phyloP scores from a whole-genome alignment of 2,888 invertebrate species.

The Allophyes oxyacanthae region DNA sequence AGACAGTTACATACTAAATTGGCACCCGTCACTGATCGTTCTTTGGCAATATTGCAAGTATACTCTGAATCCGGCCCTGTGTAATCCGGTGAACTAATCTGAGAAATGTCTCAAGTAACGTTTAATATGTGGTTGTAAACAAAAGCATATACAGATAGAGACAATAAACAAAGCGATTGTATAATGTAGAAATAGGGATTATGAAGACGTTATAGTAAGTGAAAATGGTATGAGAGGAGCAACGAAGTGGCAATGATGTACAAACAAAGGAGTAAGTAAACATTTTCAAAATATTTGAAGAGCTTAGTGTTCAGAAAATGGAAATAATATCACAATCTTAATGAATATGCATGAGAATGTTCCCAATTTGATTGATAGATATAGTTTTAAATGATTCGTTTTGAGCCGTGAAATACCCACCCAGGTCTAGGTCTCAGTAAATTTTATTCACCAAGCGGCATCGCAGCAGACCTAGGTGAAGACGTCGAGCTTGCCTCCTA shows the following conservation, averaged over 20 bases:
- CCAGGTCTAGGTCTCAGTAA: too few species aligned
- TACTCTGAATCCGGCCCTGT: slow-evolving; percentile 33
- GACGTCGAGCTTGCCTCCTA: too few species aligned
- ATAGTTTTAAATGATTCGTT: too few species aligned
- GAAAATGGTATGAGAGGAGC: slow-evolving; percentile 1
- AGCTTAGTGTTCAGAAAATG: too few species aligned
- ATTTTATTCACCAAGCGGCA: too few species aligned
- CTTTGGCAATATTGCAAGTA: slow-evolving; percentile 23
- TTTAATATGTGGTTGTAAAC: slow-evolving; percentile 44
- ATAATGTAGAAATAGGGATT: slow-evolving; percentile 27
- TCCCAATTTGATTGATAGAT: too few species aligned
- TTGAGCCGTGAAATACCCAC: too few species aligned
- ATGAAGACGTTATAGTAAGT: slow-evolving; percentile 20
- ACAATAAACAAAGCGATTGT: slow-evolving; percentile 31
- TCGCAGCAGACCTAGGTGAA: too few species aligned
- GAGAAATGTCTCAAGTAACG: slow-evolving; percentile 29
- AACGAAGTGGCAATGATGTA: slow-evolving; percentile 9
- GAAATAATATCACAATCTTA: too few species aligned
- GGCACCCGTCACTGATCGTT: slow-evolving; percentile 20
- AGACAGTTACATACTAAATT: slow-evolving; percentile 23
- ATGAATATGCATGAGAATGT: too few species aligned
- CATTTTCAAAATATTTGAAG: too few species aligned
- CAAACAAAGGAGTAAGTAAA: too few species aligned
- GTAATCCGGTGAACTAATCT: slow-evolving; percentile 36
- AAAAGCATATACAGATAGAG: slow-evolving; percentile 28